These are phyloP conservation scores for Homarus gammarus DNA, from an alignment of 2,888 invertebrate species.

Conservation along the genomic window DNA sequence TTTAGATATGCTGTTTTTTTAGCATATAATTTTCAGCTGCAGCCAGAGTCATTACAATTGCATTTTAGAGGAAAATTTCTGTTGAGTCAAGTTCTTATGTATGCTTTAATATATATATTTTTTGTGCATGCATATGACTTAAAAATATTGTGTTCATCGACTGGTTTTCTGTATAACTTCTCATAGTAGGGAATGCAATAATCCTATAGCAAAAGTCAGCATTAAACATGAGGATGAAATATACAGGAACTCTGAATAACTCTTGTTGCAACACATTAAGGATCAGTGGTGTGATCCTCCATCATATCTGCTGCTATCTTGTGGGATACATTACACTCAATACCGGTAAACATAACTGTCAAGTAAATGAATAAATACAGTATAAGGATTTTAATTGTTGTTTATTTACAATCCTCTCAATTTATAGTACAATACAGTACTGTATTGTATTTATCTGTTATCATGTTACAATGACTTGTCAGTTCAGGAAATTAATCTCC, in stretches of 20 bases:
- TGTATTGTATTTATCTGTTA: no score
- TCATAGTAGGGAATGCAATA: background rate
- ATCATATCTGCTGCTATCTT: constrained; percentile 11
- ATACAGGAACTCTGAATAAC: background rate
- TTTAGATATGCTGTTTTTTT: no score
- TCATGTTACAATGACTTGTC: no score
- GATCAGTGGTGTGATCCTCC: constrained; percentile 25
- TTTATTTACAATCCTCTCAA: no score
- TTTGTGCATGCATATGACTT: background rate
- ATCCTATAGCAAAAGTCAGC: background rate
- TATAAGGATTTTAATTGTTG: no score
- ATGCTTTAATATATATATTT: background rate
- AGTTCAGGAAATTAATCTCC: no score
- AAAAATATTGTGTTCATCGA: background rate
- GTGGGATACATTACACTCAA: constrained; percentile 10
- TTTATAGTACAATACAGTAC: no score
- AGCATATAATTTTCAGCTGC: no score
- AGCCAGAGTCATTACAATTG: background rate
- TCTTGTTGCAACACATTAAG: constrained; percentile 10
- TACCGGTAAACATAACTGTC: no score
- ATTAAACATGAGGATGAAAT: background rate
- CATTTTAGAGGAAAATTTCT: background rate
- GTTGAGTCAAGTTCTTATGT: background rate
- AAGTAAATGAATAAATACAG: no score
- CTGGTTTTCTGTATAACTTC: background rate